phyloP scores from a whole-genome alignment of 2,888 invertebrate genomes.

The Capitulum mitella region DNA sequence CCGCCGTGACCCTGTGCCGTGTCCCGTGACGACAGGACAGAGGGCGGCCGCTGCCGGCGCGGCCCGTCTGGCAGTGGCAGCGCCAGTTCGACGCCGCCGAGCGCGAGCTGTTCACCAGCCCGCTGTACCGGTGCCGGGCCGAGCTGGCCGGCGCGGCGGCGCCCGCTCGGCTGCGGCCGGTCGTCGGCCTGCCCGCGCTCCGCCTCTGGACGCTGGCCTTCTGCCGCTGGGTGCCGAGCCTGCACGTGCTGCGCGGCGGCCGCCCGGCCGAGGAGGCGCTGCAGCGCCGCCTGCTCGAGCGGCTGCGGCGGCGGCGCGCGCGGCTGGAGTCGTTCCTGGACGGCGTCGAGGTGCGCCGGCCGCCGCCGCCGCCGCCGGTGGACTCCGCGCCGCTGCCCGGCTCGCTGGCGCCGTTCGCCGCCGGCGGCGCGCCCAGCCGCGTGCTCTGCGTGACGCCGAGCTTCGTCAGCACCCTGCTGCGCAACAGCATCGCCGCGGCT shows the following conservation, averaged over 20 bases:
- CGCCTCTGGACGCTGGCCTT: background rate
- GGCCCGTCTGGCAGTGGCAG: slow-evolving; percentile 85
- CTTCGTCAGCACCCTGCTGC: background rate
- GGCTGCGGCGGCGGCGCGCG: background rate
- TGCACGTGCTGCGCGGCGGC: background rate
- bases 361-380: background rate
- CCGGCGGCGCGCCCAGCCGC: background rate
- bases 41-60: slow-evolving; percentile 52
- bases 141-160: background rate
- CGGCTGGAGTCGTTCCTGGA: background rate
- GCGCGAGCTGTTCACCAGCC: slow-evolving; percentile 73
- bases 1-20: background rate
- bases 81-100: slow-evolving; percentile 77
- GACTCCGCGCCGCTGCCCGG: background rate
- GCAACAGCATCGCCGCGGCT: background rate
- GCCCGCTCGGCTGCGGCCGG: background rate
- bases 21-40: background rate
- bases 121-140: slow-evolving; percentile 52
- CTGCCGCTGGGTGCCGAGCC: background rate
- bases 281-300: background rate
- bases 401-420: background rate
- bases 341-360: background rate
- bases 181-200: too few species aligned
- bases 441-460: background rate
- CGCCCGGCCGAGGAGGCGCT: background rate